Conservation (phyloP, 2,113 vertebrate genomes). For the Nothobranchius furzeri region DNA sequence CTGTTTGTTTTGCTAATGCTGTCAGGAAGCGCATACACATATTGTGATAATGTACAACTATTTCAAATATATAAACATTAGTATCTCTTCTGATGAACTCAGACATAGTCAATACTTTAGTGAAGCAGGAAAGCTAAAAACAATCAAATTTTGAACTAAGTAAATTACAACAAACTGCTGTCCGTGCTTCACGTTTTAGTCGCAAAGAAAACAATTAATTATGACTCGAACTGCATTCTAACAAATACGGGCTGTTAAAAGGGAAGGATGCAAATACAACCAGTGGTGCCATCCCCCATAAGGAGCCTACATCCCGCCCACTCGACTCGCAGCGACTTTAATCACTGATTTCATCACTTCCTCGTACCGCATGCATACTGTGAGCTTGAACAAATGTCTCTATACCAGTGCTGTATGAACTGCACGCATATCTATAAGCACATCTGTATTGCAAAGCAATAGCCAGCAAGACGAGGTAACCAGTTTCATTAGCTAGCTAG, state of each 20-base stretch:
- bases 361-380: conserved; percentile 13
- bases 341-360: conserved; percentile 40
- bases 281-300: not conserved
- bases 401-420: conserved; percentile 14
- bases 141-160: too few species aligned
- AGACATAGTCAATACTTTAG: too few species aligned
- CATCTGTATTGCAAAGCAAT: conserved; percentile 21
- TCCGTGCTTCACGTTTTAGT: not conserved
- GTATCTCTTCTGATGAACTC: too few species aligned
- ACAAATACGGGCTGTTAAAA: not conserved
- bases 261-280: not conserved
- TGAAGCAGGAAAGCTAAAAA: too few species aligned
- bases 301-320: conserved; percentile 13
- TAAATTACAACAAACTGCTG: not conserved
- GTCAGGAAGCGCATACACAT: too few species aligned
- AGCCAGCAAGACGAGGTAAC: conserved; percentile 14
- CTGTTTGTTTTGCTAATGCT: too few species aligned
- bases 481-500: conserved; percentile 46
- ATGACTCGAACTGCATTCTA: not conserved
- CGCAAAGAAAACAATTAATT: not conserved
- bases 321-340: conserved; percentile 31
- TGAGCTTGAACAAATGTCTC: conserved; percentile 13
- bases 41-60: too few species aligned
- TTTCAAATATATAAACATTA: too few species aligned
- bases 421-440: conserved; percentile 18